Conservation (phyloP, 2,113 vertebrate genomes). For the Cacatua alba region DNA sequence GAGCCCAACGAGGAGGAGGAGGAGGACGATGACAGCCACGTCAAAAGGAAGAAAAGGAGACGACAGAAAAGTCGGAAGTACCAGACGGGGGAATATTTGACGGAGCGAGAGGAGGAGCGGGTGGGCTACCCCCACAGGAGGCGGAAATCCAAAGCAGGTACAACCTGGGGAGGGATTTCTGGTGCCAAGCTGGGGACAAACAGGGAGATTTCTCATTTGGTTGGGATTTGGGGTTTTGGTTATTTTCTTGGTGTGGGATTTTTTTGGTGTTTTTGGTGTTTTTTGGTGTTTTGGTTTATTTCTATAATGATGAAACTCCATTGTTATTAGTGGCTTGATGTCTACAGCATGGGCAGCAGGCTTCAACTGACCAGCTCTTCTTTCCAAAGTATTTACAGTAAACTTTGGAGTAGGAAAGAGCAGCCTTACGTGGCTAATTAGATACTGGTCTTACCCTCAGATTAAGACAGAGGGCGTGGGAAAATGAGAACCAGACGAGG, state of each 20-base stretch:
- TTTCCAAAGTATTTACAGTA: not conserved
- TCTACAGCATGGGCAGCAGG: not conserved
- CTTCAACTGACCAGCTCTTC: not conserved
- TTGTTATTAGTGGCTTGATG: not conserved
- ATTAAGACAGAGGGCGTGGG: not conserved
- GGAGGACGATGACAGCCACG: slow-evolving; percentile 74
- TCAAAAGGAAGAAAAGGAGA: slow-evolving; percentile 86
- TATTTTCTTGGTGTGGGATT: not conserved
- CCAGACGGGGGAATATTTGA: slow-evolving; percentile 92
- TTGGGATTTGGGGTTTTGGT: not conserved
- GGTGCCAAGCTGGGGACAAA: not conserved
- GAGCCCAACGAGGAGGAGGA: slow-evolving; percentile 75
- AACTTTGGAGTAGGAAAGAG: not conserved
- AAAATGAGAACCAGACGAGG: not conserved
- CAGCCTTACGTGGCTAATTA: not conserved
- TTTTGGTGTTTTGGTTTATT: not conserved
- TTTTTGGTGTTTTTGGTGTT: too few relatives aligned
- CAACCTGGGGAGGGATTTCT: not conserved
- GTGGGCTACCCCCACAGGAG: slow-evolving; percentile 67
- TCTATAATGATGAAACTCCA: not conserved
- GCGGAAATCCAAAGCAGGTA: slow-evolving; percentile 78
- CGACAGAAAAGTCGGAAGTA: slow-evolving; percentile 92
- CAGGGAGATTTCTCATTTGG: not conserved
- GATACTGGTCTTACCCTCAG: not conserved
- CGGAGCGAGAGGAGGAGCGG: slow-evolving; percentile 83